Conservation (phyloP, 2,888 invertebrate genomes). For the Nymphalis urticae region DNA sequence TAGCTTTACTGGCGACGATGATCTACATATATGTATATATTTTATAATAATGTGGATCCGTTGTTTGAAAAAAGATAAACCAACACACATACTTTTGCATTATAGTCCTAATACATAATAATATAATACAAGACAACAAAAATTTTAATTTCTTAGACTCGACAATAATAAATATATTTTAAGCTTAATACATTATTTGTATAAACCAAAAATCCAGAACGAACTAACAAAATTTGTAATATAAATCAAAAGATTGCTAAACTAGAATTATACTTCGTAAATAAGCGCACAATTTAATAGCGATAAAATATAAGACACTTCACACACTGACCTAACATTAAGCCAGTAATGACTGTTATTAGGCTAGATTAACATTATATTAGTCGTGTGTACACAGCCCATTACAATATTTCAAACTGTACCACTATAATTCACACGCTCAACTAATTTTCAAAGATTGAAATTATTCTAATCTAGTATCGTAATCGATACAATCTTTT, state of each 20-base stretch:
- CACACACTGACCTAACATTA: slow-evolving; percentile 56
- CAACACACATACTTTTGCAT: no score
- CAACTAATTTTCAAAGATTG: slow-evolving; percentile 42
- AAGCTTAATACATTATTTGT: no score
- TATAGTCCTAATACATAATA: no score
- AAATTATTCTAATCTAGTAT: slow-evolving; percentile 24
- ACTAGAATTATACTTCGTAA: not conserved
- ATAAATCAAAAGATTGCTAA: not conserved
- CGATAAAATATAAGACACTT: slow-evolving; percentile 27
- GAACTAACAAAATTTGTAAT: no score
- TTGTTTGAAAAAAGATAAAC: no score
- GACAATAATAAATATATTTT: no score
- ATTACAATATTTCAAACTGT: slow-evolving; percentile 42
- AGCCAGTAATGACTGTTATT: slow-evolving; percentile 66
- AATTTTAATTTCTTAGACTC: no score
- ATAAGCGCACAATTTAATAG: slow-evolving; percentile 9
- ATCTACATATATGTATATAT: no score
- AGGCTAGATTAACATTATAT: slow-evolving; percentile 61
- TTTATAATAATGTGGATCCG: no score
- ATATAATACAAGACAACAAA: no score
- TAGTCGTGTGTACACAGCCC: slow-evolving; percentile 52
- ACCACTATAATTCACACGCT: slow-evolving; percentile 49
- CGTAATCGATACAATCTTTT: slow-evolving; percentile 45
- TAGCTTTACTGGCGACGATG: no score
- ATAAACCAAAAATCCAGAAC: no score